Evolutionary conservation across 2,888 invertebrate species (phyloP).

Genomic region (Tridacna gigas): DNA sequence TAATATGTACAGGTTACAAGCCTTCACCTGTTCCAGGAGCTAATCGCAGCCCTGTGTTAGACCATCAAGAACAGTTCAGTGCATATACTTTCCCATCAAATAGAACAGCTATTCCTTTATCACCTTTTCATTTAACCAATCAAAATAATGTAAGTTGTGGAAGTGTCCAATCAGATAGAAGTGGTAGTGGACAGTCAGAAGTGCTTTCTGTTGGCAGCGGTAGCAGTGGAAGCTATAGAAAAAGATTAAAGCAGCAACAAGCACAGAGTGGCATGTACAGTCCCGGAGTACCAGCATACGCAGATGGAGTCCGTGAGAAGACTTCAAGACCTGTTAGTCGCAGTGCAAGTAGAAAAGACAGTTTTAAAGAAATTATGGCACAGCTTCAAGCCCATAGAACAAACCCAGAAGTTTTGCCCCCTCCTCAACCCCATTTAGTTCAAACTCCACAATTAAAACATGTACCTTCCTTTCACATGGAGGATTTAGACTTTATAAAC

Average conservation of each 20-base stretch:
- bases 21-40: constrained; percentile 67
- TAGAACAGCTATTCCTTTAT: constrained; percentile 29
- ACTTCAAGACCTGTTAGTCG: constrained; percentile 68
- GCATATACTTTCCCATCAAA: constrained; percentile 63
- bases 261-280: constrained; percentile 51
- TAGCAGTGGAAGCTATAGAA: constrained; percentile 74
- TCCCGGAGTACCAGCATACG: constrained; percentile 46
- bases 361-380: constrained; percentile 73
- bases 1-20: constrained; percentile 64
- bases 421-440: constrained; percentile 47
- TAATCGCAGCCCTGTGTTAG: constrained; percentile 72
- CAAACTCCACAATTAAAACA: constrained; percentile 57
- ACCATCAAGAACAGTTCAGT: constrained; percentile 55
- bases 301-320: constrained; percentile 53
- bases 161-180: constrained; percentile 62
- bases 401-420: constrained; percentile 31
- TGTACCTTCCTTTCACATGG: constrained; percentile 66
- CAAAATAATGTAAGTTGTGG: constrained; percentile 60
- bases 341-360: constrained; percentile 75
- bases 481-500: constrained; percentile 51
- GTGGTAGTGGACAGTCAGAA: constrained; percentile 64
- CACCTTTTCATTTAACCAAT: constrained; percentile 45
- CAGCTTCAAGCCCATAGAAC: constrained; percentile 67
- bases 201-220: constrained; percentile 69
- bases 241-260: constrained; percentile 66